Percentiles rank a stretch among this genome's conserved stretches.
These are phyloP conservation scores for Diacarnus erythraeanus DNA, from an alignment of 37 sponge, comb jelly and placozoan species.

Conservation along the genomic window DNA sequence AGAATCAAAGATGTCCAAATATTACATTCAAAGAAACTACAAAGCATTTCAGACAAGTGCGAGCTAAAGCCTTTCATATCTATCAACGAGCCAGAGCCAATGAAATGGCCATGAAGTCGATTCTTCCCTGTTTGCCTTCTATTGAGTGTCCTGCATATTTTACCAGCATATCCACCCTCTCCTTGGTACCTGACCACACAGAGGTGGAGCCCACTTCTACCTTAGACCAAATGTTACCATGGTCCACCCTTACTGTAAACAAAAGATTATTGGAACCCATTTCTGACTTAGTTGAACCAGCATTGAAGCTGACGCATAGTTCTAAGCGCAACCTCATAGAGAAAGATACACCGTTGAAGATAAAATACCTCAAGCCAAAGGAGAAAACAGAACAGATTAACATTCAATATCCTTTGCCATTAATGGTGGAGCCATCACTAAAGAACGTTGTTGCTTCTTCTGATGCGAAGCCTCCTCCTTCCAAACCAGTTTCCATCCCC, in stretches of 20 bases:
- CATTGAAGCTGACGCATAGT: too few relatives aligned
- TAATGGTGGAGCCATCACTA: not conserved
- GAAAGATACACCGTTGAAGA: too few relatives aligned
- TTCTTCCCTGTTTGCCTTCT: not conserved
- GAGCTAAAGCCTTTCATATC: not conserved
- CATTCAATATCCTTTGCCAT: not conserved
- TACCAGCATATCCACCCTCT: not conserved
- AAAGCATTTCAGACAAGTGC: not conserved
- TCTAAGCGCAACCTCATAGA: too few relatives aligned
- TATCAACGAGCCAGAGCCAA: constrained; percentile 42
- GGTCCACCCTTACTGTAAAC: too few relatives aligned
- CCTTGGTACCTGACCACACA: not conserved
- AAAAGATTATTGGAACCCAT: too few relatives aligned
- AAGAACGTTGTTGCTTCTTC: not conserved
- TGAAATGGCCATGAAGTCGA: constrained; percentile 31
- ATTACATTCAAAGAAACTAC: too few relatives aligned
- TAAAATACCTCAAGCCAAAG: too few relatives aligned
- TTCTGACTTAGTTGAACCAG: too few relatives aligned
- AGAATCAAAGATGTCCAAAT: too few relatives aligned
- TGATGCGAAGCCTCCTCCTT: not conserved
- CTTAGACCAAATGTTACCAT: too few relatives aligned
- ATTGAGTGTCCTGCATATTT: not conserved
- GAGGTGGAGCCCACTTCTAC: not conserved
- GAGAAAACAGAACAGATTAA: not conserved
- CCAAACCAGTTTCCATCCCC: not conserved